A percentile compares a stretch with the other conserved stretches of the same genome.
Conservation (phyloP, 1,140 invertebrate genomes). For the Sinonovacula constricta region DNA sequence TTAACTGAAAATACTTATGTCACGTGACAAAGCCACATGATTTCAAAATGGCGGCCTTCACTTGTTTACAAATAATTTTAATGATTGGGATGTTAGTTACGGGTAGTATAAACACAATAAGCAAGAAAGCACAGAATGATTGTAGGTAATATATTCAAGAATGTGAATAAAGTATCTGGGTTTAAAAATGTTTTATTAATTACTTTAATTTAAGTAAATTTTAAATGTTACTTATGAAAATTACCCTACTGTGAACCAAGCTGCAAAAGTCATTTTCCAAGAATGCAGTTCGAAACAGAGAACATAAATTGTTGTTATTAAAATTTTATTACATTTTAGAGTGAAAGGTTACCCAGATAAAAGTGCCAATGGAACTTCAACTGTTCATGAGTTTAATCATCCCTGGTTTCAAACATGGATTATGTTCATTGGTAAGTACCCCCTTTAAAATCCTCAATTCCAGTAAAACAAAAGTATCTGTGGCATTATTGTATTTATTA, state of each 20-base stretch:
- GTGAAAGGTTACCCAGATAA: conserved; percentile 64
- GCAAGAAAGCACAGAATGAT: conserved; percentile 76
- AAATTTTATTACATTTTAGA: no score
- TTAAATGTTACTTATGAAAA: no score
- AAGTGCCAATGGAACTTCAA: conserved; percentile 54
- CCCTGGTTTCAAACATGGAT: conserved; percentile 77
- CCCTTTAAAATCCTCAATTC: neutral
- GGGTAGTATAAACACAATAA: conserved; percentile 75
- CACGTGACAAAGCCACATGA: conserved; percentile 60
- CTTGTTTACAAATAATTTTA: conserved; percentile 69
- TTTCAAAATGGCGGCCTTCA: conserved; percentile 70
- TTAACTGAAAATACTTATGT: no score
- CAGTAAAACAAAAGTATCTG: neutral
- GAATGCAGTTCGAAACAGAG: neutral
- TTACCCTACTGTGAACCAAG: no score
- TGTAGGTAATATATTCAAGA: conserved; percentile 70
- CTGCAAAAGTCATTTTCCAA: no score
- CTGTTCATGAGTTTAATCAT: conserved; percentile 72
- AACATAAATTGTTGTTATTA: neutral
- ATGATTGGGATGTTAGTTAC: conserved; percentile 75
- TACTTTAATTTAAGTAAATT: no score
- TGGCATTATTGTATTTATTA: neutral
- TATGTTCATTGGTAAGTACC: conserved; percentile 73
- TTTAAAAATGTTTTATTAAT: no score
- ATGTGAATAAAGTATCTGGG: no score